A percentile compares a stretch with the other conserved stretches of the same genome.
Evolutionary conservation across 2,888 invertebrate genomes (phyloP).

Genomic region (Acronicta aceris): DNA sequence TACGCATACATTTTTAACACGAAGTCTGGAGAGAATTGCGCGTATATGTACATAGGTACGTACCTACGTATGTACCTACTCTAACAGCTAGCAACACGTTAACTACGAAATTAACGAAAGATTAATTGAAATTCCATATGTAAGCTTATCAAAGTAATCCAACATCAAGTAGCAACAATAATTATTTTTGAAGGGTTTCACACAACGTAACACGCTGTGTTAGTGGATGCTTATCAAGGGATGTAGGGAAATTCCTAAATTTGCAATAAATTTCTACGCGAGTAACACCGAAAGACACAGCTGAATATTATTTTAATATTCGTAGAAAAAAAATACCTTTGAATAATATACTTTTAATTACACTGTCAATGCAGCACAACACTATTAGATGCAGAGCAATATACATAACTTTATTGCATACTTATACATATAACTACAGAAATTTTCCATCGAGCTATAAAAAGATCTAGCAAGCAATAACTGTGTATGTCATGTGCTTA

Average conservation of each 20-base stretch:
- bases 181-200: too few species aligned
- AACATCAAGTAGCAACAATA: too few species aligned
- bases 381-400: constrained; percentile 3
- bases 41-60: background rate
- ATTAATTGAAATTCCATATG: background rate
- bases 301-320: background rate
- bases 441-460: background rate
- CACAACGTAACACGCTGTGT: too few species aligned
- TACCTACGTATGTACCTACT: too few species aligned
- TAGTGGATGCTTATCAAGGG: too few species aligned
- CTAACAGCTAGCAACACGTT: background rate
- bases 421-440: too few species aligned
- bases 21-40: background rate
- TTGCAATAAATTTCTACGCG: too few species aligned
- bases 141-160: too few species aligned
- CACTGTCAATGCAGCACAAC: constrained; percentile 4
- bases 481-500: background rate
- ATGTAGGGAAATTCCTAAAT: background rate
- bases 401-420: constrained; percentile 15
- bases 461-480: constrained; percentile 1
- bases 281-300: background rate
- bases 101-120: background rate
- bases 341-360: constrained; percentile 1
- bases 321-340: too few species aligned
- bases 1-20: background rate